Conservation (phyloP, 1,140 invertebrate genomes). For the Drosophila grimshawi region DNA sequence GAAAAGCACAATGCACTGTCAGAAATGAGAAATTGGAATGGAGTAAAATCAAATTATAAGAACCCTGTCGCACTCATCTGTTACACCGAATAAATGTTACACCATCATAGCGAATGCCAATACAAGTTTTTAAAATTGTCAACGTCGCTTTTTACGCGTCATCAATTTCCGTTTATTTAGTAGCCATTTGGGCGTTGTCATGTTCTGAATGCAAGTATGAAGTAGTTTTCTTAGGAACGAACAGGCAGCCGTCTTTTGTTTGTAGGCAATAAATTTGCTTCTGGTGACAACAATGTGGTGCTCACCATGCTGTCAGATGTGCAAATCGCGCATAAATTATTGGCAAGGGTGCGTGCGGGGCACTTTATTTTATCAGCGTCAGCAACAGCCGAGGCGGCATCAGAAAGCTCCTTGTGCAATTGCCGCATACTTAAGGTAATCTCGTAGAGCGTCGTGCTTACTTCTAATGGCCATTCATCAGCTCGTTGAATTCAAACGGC, state of each 20-base stretch:
- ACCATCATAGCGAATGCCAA: slow-evolving; percentile 31
- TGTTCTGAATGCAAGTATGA: slow-evolving; percentile 5
- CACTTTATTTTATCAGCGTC: slow-evolving; percentile 69
- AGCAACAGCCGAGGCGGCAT: slow-evolving; percentile 32
- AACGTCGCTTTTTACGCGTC: slow-evolving; percentile 77
- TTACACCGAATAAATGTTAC: slow-evolving; percentile 13
- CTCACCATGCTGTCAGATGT: slow-evolving; percentile 19
- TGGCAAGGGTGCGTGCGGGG: slow-evolving; percentile 62
- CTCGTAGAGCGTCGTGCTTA: slow-evolving; percentile 77
- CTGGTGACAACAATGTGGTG: slow-evolving; percentile 11
- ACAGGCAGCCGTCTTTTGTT: slow-evolving; percentile 74
- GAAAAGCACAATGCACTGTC: too few species aligned
- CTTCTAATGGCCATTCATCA: slow-evolving; percentile 82
- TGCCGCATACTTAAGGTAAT: slow-evolving; percentile 83
- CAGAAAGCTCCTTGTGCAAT: slow-evolving; percentile 76
- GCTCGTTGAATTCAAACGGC: slow-evolving; percentile 82
- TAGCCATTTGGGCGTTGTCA: slow-evolving; percentile 55
- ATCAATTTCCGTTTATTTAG: slow-evolving; percentile 81
- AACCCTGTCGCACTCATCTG: background rate
- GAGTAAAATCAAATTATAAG: background rate
- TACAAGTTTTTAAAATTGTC: slow-evolving; percentile 79
- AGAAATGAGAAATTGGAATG: too few species aligned
- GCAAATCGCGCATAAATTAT: slow-evolving; percentile 72
- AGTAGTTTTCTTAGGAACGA: slow-evolving; percentile 59
- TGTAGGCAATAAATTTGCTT: slow-evolving; percentile 75